Percentiles rank a stretch among this genome's conserved stretches.
These are phyloP conservation scores for Scaptodrosophila latifasciaeformis DNA, from an alignment of 2,888 invertebrate genomes.

Conservation along the genomic window DNA sequence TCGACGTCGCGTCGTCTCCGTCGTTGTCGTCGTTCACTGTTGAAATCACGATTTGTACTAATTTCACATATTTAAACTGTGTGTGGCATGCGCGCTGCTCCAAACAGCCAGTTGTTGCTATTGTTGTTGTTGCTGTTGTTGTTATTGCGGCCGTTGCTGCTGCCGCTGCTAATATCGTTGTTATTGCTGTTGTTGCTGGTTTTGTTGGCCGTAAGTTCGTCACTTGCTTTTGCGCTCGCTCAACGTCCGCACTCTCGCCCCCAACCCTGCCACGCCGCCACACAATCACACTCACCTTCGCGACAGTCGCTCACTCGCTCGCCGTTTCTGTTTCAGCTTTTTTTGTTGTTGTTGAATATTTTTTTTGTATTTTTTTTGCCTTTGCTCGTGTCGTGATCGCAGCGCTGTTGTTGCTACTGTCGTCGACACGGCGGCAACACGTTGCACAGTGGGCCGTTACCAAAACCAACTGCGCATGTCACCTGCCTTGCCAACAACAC, in stretches of 20 bases:
- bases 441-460: conserved; percentile 57
- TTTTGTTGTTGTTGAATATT: conserved; percentile 29
- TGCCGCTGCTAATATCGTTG: conserved; percentile 33
- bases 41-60: conserved; percentile 76
- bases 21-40: conserved; percentile 74
- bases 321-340: conserved; percentile 22
- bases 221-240: conserved; percentile 57
- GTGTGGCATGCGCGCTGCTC: conserved; percentile 74
- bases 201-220: conserved; percentile 66
- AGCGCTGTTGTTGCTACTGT: conserved; percentile 39
- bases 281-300: conserved; percentile 14
- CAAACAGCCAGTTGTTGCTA: conserved; percentile 52
- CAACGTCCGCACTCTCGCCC: conserved; percentile 23
- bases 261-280: conserved; percentile 13
- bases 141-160: conserved; percentile 42
- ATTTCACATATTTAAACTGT: conserved; percentile 75
- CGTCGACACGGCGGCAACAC: conserved; percentile 55
- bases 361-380: conserved; percentile 11
- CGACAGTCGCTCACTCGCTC: conserved; percentile 13
- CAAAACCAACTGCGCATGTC: conserved; percentile 50
- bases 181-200: conserved; percentile 32
- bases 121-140: conserved; percentile 30
- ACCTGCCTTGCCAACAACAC: conserved; percentile 43
- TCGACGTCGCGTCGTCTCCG: conserved; percentile 48
- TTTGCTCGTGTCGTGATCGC: conserved; percentile 63